phyloP scores from a whole-genome alignment of 2,797 vertebrate species.

The Typhlichthys eigenmanni region DNA sequence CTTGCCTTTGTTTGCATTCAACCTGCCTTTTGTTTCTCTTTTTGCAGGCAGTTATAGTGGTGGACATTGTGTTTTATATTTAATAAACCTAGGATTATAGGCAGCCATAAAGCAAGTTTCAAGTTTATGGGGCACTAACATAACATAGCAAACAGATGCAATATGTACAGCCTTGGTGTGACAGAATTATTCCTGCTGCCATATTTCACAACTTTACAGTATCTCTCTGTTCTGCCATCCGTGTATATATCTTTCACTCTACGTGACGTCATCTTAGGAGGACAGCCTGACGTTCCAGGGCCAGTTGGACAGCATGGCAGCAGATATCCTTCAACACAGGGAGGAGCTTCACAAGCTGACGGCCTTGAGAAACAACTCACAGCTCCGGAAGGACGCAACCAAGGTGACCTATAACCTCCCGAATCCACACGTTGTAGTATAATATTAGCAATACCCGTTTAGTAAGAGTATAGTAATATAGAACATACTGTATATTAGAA shows the following conservation, averaged over 20 bases:
- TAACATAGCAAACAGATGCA: no score
- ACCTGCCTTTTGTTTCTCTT: neutral
- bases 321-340: conserved; percentile 74
- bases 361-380: conserved; percentile 73
- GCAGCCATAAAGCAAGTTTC: no score
- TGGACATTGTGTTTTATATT: no score
- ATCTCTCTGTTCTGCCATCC: neutral
- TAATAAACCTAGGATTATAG: no score
- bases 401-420: conserved; percentile 69
- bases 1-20: conserved; percentile 6
- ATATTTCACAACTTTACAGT: neutral
- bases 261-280: conserved; percentile 65
- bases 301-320: conserved; percentile 78
- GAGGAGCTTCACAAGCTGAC: conserved; percentile 78
- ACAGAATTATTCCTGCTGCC: neutral
- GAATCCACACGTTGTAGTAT: neutral
- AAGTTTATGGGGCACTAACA: no score
- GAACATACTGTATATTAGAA: no score
- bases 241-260: neutral
- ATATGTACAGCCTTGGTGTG: no score
- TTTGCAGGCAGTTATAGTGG: no score
- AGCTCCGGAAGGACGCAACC: conserved; percentile 73
- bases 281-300: conserved; percentile 82
- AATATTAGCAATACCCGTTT: neutral
- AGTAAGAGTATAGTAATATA: neutral